phyloP scores from a whole-genome alignment of 64 coral and sea anemone species.

The Acropora yongei region DNA sequence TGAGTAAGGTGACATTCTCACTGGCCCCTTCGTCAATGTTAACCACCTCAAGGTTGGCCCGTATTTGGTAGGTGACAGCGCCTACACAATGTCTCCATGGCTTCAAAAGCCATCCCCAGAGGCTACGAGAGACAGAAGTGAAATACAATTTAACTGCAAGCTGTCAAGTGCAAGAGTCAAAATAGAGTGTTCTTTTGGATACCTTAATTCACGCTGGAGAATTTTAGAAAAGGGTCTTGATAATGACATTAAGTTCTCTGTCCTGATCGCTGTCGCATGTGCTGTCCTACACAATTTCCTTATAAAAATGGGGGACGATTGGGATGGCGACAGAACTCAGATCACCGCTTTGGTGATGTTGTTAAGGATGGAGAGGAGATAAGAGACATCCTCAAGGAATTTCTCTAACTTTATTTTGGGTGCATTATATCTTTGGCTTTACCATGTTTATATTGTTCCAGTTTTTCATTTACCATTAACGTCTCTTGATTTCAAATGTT shows the following conservation, averaged over 20 bases:
- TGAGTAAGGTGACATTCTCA: conserved; percentile 55
- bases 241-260: conserved; percentile 20
- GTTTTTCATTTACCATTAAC: conserved; percentile 18
- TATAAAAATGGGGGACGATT: conserved; percentile 4
- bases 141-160: conserved; percentile 37
- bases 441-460: conserved; percentile 7
- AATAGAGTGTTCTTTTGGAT: conserved; percentile 58
- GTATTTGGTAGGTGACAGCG: conserved; percentile 60
- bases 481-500: neutral
- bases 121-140: conserved; percentile 29
- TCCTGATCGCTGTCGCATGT: conserved; percentile 25
- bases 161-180: conserved; percentile 60
- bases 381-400: conserved; percentile 66
- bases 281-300: conserved; percentile 13
- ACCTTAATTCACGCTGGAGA: conserved; percentile 68
- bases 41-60: conserved; percentile 15
- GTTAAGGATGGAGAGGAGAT: conserved; percentile 70
- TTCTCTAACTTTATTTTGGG: conserved; percentile 26
- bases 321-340: conserved; percentile 56
- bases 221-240: conserved; percentile 30
- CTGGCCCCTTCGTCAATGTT: conserved; percentile 9
- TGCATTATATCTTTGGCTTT: neutral
- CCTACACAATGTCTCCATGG: conserved; percentile 41
- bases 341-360: conserved; percentile 26
- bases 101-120: conserved; percentile 68